A percentile compares a stretch with the other conserved stretches of the same genome.
Conservation (phyloP, 2,888 invertebrate genomes). For the Ramazzottius varieornatus region DNA sequence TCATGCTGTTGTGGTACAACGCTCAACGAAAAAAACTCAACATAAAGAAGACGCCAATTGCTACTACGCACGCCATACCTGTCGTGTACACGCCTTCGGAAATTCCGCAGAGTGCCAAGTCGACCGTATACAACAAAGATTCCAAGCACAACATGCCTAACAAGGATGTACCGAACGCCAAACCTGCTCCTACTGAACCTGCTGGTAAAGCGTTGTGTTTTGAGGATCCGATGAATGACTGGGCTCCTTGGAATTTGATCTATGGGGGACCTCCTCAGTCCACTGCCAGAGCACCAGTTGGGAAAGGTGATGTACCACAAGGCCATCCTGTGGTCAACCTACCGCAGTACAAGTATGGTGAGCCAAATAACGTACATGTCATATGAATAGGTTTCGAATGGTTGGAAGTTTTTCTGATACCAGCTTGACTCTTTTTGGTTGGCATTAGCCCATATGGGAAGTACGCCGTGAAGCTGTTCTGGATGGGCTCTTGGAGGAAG, state of each 20-base stretch:
- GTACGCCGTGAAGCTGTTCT: conserved; percentile 22
- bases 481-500: conserved; percentile 25
- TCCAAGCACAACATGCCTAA: not conserved
- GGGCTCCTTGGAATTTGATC: conserved; percentile 1
- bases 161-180: not conserved
- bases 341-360: conserved; percentile 3
- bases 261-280: not conserved
- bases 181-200: not conserved
- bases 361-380: not conserved
- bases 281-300: not conserved
- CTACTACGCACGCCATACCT: not conserved
- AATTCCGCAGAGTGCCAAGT: not conserved
- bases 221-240: not conserved
- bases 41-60: not conserved
- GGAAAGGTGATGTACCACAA: not conserved
- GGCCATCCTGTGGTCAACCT: not conserved
- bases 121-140: not conserved
- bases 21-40: not conserved
- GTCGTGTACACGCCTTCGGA: not conserved
- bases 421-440: too few relatives aligned
- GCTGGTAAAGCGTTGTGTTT: not conserved
- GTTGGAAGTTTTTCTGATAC: too few relatives aligned
- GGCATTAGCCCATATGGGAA: conserved; percentile 21
- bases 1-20: not conserved
- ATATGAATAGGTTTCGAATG: too few relatives aligned